Percentiles rank a stretch among this genome's conserved stretches.
Conservation (phyloP, 1,140 invertebrate species). For the Calosoma granatense region DNA sequence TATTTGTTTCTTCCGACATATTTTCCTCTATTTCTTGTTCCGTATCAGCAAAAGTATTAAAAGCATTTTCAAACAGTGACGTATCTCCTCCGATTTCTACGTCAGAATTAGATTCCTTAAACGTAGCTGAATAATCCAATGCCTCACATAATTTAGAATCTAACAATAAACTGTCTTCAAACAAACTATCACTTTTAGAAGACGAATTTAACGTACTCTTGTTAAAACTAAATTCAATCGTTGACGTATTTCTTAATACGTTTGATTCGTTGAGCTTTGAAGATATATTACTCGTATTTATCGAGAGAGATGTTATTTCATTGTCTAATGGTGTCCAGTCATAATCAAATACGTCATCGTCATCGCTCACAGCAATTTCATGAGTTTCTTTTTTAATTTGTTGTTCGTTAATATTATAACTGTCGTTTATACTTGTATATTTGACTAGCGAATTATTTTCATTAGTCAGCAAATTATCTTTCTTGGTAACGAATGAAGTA, state of each 20-base stretch:
- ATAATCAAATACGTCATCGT: not conserved
- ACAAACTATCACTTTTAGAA: conserved; percentile 35
- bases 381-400: too few relatives aligned
- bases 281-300: too few relatives aligned
- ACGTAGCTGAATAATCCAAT: conserved; percentile 18
- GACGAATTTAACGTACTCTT: conserved; percentile 31
- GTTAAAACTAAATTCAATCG: not conserved
- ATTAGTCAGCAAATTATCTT: too few relatives aligned
- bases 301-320: not conserved
- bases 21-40: not conserved
- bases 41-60: conserved; percentile 22
- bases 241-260: not conserved
- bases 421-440: too few relatives aligned
- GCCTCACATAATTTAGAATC: conserved; percentile 31
- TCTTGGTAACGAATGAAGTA: too few relatives aligned
- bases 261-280: not conserved
- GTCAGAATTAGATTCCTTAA: conserved; percentile 16
- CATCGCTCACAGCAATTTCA: not conserved
- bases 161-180: conserved; percentile 39
- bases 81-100: conserved; percentile 17
- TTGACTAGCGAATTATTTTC: too few relatives aligned
- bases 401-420: too few relatives aligned
- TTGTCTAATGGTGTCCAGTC: not conserved
- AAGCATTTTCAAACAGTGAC: conserved; percentile 32
- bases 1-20: not conserved